These are phyloP conservation scores for Falcaria lacertinaria DNA, from an alignment of 2,888 invertebrate genomes.

Conservation along the genomic window DNA sequence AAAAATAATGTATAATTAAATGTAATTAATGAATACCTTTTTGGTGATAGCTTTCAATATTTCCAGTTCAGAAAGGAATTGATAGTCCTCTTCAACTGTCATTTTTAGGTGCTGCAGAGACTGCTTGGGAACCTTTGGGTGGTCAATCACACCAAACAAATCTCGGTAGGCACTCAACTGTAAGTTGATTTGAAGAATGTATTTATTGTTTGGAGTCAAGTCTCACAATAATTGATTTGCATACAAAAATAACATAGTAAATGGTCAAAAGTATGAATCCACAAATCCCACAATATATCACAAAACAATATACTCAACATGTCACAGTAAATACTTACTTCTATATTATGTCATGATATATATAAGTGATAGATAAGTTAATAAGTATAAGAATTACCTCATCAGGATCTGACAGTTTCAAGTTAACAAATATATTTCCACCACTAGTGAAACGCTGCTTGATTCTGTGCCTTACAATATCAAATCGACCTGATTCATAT, in stretches of 20 bases:
- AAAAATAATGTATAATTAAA: not conserved
- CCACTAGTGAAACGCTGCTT: constrained; percentile 80
- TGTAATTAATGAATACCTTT: constrained; percentile 46
- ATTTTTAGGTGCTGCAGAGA: constrained; percentile 50
- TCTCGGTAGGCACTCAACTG: constrained; percentile 58
- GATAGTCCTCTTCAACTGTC: constrained; percentile 78
- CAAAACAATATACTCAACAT: too few relatives aligned
- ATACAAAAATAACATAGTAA: too few relatives aligned
- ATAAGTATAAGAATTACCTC: too few relatives aligned
- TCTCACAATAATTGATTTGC: too few relatives aligned
- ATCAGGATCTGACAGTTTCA: constrained; percentile 82
- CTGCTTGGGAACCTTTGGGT: constrained; percentile 45
- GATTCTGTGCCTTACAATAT: constrained; percentile 78
- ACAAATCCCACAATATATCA: too few relatives aligned
- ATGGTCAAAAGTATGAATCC: too few relatives aligned
- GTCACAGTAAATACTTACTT: too few relatives aligned
- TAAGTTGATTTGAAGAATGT: constrained; percentile 20
- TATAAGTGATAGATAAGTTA: too few relatives aligned
- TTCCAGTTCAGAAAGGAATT: constrained; percentile 82
- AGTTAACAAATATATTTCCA: constrained; percentile 80
- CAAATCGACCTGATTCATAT: constrained; percentile 81
- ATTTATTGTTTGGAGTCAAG: too few relatives aligned
- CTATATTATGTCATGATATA: too few relatives aligned
- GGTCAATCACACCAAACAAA: constrained; percentile 54
- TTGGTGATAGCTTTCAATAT: constrained; percentile 78